A percentile compares a stretch with the other conserved stretches of the same genome.
phyloP scores from a whole-genome alignment of 2,113 vertebrate genomes.

The Cynopterus brachyotis region DNA sequence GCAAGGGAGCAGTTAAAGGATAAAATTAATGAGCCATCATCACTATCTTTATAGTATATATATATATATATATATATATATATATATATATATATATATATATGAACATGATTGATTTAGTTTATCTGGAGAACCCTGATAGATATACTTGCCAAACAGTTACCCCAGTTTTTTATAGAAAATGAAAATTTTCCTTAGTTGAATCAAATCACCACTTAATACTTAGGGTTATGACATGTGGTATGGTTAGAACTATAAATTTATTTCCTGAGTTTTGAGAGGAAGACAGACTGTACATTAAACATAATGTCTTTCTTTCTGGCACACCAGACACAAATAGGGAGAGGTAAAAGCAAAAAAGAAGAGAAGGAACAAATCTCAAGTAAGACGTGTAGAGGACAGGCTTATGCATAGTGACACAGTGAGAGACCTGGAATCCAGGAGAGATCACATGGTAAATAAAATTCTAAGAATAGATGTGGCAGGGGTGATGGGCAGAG shows the following conservation, averaged over 20 bases:
- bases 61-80: neutral
- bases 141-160: too few relatives aligned
- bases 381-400: neutral
- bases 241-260: neutral
- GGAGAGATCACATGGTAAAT: accelerated
- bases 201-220: neutral
- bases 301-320: too few relatives aligned
- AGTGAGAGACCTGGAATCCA: neutral
- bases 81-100: too few relatives aligned
- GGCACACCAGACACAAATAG: neutral
- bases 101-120: neutral
- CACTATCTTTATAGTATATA: neutral
- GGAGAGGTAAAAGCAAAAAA: neutral
- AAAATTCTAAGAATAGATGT: neutral
- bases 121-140: neutral
- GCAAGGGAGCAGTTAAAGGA: neutral
- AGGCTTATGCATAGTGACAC: too few relatives aligned
- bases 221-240: neutral
- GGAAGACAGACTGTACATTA: accelerated
- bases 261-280: neutral
- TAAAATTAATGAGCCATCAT: neutral
- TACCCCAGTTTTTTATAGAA: neutral
- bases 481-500: neutral
- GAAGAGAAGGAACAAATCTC: neutral
- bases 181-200: neutral